Base-by-base conservation (phyloP, 1,140 invertebrate species). In the Planococcus citri region DNA sequence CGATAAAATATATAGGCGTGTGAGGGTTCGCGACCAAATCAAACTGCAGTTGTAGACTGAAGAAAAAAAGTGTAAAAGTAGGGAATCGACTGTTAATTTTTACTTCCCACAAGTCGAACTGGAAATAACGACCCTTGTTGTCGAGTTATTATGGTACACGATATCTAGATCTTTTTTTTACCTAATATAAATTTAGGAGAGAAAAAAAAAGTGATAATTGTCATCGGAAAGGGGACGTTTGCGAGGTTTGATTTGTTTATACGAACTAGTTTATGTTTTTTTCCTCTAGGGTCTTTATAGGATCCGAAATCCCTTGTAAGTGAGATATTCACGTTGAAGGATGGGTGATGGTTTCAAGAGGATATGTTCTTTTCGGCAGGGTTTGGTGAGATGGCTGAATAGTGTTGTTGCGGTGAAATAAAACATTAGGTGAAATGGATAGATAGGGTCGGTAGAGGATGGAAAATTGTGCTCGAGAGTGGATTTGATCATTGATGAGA, bases 141-240 rank as follows among this genome's bases (percentile, higher is more conserved):
- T n/a, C n/a, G n/a, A n/a, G n/a, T n/a, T n/a, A n/a, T n/a, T n/a
- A n/a, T n/a, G n/a, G n/a, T n/a, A 37, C 33, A 8, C 33, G 33
- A 37, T 9, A 51, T n/a, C 17, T 14, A 51, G 41, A 51, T 51
- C 6, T 51, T 6, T 51, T 51, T 51, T 51, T 33, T 33, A n/a
- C n/a, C n/a, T 12, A 12, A 51, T 51, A 51, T 51, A 51, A 51
- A 51, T n/a, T 6, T n/a, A 51, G 29, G n/a, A n/a, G n/a, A n/a
- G n/a, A n/a, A n/a, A 51, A 51, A 51, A 51, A 51, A 51, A 51
- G 41, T n/a, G 17, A 51, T 51, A 51, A 51, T 51, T 51, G 41
- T 51, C 41, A 51, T 51, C n/a, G 41, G n/a, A 51, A 51, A 17
- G 41, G 41, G 41, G 17, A 51, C 41, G 33, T 37, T 6, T 51